phyloP scores from a whole-genome alignment of 2,888 invertebrate species.

The Frankliniella fusca region DNA sequence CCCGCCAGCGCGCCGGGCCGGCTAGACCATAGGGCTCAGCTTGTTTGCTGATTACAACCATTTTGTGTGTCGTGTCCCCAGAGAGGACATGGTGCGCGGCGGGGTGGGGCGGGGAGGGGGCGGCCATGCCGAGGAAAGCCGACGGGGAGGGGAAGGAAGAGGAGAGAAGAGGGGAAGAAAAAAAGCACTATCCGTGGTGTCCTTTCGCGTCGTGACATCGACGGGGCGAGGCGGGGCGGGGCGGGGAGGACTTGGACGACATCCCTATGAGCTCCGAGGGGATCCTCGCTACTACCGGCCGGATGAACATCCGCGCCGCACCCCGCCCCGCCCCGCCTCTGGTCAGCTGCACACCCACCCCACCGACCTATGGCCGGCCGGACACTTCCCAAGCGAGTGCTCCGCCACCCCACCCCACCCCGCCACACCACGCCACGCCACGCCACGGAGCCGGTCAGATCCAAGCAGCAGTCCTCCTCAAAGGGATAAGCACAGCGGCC shows the following conservation, averaged over 20 bases:
- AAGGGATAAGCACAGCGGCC: background rate
- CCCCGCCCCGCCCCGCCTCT: background rate
- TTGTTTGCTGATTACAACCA: conserved; percentile 19
- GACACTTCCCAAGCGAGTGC: background rate
- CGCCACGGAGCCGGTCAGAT: too few species aligned
- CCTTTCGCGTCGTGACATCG: background rate
- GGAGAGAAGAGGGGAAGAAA: too few species aligned
- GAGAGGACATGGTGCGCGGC: background rate
- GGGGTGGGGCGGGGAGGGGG: background rate
- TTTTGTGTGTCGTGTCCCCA: background rate
- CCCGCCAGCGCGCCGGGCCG: background rate
- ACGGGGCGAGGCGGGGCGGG: background rate
- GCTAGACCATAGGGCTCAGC: background rate
- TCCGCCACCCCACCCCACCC: background rate
- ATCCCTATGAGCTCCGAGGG: conserved; percentile 10
- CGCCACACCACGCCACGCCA: too few species aligned
- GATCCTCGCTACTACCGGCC: background rate
- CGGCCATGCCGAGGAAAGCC: background rate
- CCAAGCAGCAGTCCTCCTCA: background rate
- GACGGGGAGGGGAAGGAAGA: too few species aligned
- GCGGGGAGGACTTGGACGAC: background rate
- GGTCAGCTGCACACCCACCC: too few species aligned
- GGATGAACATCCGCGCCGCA: too few species aligned
- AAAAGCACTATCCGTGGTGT: background rate
- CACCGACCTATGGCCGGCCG: too few species aligned